phyloP scores from a whole-genome alignment of 2,797 vertebrate species.

The Anomalospiza imberbis region DNA sequence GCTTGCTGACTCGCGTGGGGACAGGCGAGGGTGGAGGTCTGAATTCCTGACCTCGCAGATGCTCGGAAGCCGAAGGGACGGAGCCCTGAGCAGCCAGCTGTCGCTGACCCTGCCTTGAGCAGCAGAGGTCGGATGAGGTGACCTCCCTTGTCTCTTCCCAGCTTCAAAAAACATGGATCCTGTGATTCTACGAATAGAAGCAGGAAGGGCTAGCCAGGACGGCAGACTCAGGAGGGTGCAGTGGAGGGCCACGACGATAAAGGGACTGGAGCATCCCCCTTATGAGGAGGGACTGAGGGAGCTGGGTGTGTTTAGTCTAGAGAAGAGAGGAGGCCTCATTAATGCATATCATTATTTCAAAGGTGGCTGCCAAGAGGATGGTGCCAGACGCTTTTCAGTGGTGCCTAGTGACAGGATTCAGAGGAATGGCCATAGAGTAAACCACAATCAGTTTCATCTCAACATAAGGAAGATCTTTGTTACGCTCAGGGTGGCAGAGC shows the following conservation, averaged over 20 bases:
- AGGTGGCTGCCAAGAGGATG: background rate
- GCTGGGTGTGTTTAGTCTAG: background rate
- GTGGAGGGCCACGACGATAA: background rate
- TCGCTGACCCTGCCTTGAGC: background rate
- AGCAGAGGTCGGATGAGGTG: background rate
- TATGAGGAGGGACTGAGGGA: background rate
- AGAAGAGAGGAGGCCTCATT: background rate
- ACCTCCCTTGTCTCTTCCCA: background rate
- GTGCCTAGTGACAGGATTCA: background rate
- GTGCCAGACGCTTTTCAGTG: background rate
- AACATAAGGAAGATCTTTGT: background rate
- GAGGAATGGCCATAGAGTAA: background rate
- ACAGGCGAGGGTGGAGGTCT: background rate
- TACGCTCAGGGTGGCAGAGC: background rate
- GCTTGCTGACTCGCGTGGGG: background rate
- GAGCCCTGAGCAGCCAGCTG: background rate
- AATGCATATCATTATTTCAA: background rate
- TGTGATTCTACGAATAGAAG: background rate
- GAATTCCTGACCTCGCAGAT: background rate
- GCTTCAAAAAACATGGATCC: background rate
- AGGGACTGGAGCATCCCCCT: background rate
- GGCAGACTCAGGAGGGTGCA: background rate
- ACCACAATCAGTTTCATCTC: background rate
- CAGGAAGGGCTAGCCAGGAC: background rate
- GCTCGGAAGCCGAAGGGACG: background rate